A percentile compares a stretch with the other conserved stretches of the same genome.
Conservation (phyloP, 2,113 vertebrate species). For the Crocuta crocuta region DNA sequence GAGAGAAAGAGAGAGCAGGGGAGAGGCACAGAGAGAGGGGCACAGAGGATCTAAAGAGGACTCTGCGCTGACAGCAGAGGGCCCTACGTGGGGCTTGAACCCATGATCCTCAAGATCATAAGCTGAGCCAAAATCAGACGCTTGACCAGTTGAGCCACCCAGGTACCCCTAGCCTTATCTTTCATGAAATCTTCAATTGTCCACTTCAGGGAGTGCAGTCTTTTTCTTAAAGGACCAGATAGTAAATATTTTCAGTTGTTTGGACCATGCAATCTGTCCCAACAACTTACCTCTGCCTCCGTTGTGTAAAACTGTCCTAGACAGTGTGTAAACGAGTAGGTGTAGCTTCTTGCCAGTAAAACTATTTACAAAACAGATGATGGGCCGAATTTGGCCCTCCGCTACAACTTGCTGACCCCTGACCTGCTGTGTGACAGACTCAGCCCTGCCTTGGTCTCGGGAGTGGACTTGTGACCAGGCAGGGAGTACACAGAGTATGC, state of each 20-base stretch:
- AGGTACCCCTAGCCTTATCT: background rate
- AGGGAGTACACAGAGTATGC: background rate
- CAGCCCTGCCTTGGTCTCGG: background rate
- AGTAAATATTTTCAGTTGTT: background rate
- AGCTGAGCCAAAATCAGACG: too few species aligned
- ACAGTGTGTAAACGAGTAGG: fast-evolving
- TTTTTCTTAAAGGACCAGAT: background rate
- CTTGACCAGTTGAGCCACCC: too few species aligned
- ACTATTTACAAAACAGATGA: background rate
- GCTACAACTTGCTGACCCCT: background rate
- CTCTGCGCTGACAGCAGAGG: too few species aligned
- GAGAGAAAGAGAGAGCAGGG: too few species aligned
- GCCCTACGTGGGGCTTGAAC: too few species aligned
- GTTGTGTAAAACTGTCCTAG: background rate
- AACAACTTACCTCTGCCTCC: background rate
- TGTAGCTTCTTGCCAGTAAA: background rate
- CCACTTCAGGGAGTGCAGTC: background rate
- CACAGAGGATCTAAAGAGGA: too few species aligned
- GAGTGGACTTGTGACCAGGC: background rate
- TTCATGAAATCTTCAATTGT: background rate
- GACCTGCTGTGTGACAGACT: background rate
- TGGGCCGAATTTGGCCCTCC: background rate
- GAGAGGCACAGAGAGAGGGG: too few species aligned
- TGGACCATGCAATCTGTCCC: background rate
- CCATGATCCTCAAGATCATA: too few species aligned